These are phyloP conservation scores for Proterorhinus semilunaris DNA, from an alignment of 2,113 vertebrate genomes.

Conservation along the genomic window DNA sequence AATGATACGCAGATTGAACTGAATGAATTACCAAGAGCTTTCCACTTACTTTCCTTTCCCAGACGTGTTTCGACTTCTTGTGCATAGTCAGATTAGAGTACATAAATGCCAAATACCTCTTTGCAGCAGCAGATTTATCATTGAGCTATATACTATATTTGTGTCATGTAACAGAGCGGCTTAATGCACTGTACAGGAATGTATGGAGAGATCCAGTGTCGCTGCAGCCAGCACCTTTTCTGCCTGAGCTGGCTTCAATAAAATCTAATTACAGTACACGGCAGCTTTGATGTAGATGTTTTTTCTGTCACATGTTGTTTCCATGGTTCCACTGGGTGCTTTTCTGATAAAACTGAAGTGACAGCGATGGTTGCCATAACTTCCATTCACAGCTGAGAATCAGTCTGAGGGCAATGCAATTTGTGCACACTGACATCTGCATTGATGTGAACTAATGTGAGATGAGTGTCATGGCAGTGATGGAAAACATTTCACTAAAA, in stretches of 20 bases:
- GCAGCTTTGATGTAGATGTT: constrained; percentile 61
- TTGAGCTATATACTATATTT: constrained; percentile 36
- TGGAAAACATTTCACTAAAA: constrained; percentile 62
- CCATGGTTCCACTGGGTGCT: constrained; percentile 59
- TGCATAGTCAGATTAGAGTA: constrained; percentile 13
- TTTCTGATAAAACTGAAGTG: constrained; percentile 68
- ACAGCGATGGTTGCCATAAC: constrained; percentile 71
- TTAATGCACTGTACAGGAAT: constrained; percentile 47
- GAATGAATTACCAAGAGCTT: constrained; percentile 20
- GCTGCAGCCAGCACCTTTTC: constrained; percentile 57
- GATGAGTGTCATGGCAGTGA: constrained; percentile 62
- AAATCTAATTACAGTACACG: constrained; percentile 64
- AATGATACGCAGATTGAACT: constrained; percentile 17
- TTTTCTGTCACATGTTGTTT: constrained; percentile 66
- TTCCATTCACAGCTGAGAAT: constrained; percentile 69
- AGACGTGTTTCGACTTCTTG: constrained; percentile 10
- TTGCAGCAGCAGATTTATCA: constrained; percentile 43
- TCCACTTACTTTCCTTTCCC: constrained; percentile 28
- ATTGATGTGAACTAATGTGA: constrained; percentile 73
- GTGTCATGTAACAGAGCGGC: constrained; percentile 26
- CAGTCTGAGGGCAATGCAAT: constrained; percentile 70
- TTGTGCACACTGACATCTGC: constrained; percentile 71
- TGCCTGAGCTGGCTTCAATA: constrained; percentile 61
- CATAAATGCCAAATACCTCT: constrained; percentile 28
- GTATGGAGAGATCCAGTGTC: constrained; percentile 54